Evolutionary conservation across 2,113 vertebrate species (phyloP).

Genomic region (Megaptera novaeangliae): DNA sequence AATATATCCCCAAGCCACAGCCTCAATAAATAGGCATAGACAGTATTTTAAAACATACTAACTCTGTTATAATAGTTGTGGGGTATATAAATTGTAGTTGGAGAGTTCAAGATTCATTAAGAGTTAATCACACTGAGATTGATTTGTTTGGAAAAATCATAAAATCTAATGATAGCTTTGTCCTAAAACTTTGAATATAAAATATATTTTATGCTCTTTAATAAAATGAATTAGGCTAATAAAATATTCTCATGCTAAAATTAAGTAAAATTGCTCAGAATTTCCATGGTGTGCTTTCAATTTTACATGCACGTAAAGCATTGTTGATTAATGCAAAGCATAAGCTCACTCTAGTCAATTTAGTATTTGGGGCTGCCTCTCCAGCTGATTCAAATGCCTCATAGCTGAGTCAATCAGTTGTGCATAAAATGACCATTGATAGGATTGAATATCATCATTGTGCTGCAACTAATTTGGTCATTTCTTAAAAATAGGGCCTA

Average conservation of each 20-base stretch:
- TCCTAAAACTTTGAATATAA: constrained; percentile 6
- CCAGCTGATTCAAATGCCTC: not conserved
- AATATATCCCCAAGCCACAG: not conserved
- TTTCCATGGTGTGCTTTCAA: not conserved
- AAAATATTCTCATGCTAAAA: constrained; percentile 12
- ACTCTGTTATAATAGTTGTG: not conserved
- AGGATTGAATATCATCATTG: not conserved
- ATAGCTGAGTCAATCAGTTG: not conserved
- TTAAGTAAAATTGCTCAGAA: not conserved
- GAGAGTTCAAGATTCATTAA: not conserved
- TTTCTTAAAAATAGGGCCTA: not conserved
- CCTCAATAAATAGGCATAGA: not conserved
- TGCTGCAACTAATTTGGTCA: not conserved
- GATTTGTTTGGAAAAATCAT: constrained; percentile 36
- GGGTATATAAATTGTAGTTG: not conserved
- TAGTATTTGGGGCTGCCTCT: not conserved
- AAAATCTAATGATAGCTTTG: constrained; percentile 32
- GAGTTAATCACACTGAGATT: not conserved
- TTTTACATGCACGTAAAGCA: not conserved
- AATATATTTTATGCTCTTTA: constrained; percentile 12
- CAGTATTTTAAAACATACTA: not conserved
- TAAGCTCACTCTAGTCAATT: not conserved
- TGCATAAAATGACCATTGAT: not conserved
- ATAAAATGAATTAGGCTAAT: constrained; percentile 36
- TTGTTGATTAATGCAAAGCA: not conserved